Conservation (phyloP, 2,797 vertebrate genomes). For the Gymnopithys bicolor region DNA sequence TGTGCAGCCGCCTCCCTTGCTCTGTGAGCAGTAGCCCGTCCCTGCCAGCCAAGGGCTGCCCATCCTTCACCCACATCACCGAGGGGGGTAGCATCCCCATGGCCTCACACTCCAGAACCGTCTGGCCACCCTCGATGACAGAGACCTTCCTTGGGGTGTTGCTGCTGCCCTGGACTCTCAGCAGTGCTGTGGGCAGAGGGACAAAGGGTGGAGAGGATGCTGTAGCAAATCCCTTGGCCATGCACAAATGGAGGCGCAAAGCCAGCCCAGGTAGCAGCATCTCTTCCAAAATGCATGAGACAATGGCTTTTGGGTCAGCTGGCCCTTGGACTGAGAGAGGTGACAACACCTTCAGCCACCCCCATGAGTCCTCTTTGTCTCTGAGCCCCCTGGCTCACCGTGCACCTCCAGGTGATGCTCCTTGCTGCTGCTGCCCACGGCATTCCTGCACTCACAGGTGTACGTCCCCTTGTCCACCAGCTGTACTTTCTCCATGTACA, state of each 20-base stretch:
- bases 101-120: slow-evolving; percentile 62
- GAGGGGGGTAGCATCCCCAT: neutral
- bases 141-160: slow-evolving; percentile 25
- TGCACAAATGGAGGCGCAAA: neutral
- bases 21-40: slow-evolving; percentile 5
- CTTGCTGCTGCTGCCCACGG: slow-evolving; percentile 63
- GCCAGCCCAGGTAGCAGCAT: neutral
- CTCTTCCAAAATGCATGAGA: neutral
- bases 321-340: neutral
- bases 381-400: slow-evolving; percentile 29
- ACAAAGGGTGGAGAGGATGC: neutral
- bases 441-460: slow-evolving; percentile 71
- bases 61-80: slow-evolving; percentile 67
- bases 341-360: too few relatives aligned
- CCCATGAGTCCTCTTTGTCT: too few relatives aligned
- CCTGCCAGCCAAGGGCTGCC: neutral
- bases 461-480: slow-evolving; percentile 68
- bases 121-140: neutral
- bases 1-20: slow-evolving; percentile 40
- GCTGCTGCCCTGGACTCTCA: neutral
- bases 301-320: neutral
- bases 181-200: slow-evolving; percentile 38
- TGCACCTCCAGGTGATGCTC: slow-evolving; percentile 72
- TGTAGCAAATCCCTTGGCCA: neutral
- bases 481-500: slow-evolving; percentile 61